Evolutionary conservation across 2,888 invertebrate species (phyloP), one percentile per base, ranked within the genome.

Genomic region (Yponomeuta cagnagella): DNA sequence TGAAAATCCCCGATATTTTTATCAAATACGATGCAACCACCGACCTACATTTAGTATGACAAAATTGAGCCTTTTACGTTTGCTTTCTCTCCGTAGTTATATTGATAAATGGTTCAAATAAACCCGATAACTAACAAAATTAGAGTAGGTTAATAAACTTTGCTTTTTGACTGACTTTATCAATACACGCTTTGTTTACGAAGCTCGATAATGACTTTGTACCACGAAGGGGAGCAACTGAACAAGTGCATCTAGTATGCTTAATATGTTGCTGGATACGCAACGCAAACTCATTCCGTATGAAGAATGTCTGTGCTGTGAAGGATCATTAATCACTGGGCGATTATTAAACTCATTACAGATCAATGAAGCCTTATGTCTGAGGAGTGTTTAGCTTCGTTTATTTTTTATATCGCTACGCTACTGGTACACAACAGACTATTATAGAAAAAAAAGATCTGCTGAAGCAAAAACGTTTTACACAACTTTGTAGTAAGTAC

Each of bases 281-380:
- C 9, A 67, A 43, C 43, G 67, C 67, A 43, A 37, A 72, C 30
- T 48, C 48, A 48, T 69, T 52, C 23, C 52, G 31, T 30, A 52
- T 67, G 52, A 70, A 76, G 72, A 77, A 76, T 71, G 74, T 70
- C 67, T 31, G 72, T 73, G 82, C 83, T 83, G 79, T 82, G 73
- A 74, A 76, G 73, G 74, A 76, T 73, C 80, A 86, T 87, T 82
- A 87, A 88, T 88, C 86, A 87, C 78, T 15, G 15, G 52, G 52
- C 83, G 77, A 77, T 80, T 81, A 84, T 80, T 86, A 82, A 81
- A 79, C 79, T 85, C 84, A 81, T 85, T 84, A 77, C 75, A 80
- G 81, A 84, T 89, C 85, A 90, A 89, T 82, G 82, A 77, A 79
- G 78, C 77, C 82, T 82, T 83, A 87, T 79, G 87, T 72, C 74